Percentiles rank a stretch among this genome's conserved stretches.
These are phyloP conservation scores for Clepsis dumicolana DNA, from an alignment of 2,888 invertebrate species.

Conservation along the genomic window DNA sequence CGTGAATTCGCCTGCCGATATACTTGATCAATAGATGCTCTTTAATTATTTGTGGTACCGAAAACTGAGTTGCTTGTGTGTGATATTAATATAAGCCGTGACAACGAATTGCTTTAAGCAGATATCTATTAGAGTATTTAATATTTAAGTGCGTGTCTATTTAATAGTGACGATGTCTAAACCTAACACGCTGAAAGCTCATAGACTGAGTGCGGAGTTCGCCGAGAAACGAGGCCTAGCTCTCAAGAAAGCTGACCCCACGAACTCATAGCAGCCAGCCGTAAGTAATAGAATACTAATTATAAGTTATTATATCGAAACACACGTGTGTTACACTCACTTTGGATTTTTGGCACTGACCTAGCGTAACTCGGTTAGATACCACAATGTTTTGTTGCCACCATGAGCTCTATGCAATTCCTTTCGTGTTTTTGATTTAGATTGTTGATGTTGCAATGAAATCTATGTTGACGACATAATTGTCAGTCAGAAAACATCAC, in stretches of 20 bases:
- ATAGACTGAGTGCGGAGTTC: conserved; percentile 82
- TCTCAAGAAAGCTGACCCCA: conserved; percentile 76
- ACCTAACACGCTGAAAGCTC: conserved; percentile 80
- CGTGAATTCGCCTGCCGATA: conserved; percentile 50
- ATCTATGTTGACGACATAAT: neutral
- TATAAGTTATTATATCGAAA: neutral
- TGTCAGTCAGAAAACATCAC: neutral
- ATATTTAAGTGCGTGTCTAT: conserved; percentile 57
- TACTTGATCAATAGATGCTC: conserved; percentile 80
- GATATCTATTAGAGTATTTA: conserved; percentile 45
- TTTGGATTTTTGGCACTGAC: conserved; percentile 15
- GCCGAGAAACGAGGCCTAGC: conserved; percentile 77
- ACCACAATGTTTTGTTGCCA: conserved; percentile 27
- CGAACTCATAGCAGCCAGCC: conserved; percentile 82
- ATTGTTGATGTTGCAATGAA: neutral
- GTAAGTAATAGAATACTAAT: conserved; percentile 66
- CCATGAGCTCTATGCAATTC: conserved; percentile 19
- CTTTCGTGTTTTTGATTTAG: neutral
- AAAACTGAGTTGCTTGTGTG: conserved; percentile 64
- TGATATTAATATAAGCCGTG: conserved; percentile 45
- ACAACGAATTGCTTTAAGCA: conserved; percentile 49
- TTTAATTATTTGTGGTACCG: conserved; percentile 82
- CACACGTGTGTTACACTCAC: neutral
- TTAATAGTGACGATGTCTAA: conserved; percentile 77
- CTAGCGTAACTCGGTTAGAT: conserved; percentile 29